Evolutionary conservation across 2,113 vertebrate genomes (phyloP), one percentile per base, ranked within the genome.

Genomic region (Lipophrys pholis): DNA sequence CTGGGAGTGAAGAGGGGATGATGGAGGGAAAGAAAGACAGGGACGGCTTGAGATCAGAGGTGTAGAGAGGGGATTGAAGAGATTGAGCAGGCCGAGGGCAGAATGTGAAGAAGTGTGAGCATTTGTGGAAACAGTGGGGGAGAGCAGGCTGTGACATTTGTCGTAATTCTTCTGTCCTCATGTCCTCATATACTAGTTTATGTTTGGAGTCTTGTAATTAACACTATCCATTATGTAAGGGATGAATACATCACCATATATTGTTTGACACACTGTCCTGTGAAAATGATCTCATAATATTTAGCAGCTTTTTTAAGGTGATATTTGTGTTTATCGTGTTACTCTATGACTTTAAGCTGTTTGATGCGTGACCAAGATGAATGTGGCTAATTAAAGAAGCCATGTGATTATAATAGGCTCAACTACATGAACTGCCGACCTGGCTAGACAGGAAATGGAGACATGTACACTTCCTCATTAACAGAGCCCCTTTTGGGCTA

Each of bases 361-460:
- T 83, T 75, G 82, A 87, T 63, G 70, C 55, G 12, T 73, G 76
- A 86, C 83, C 69, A 81, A 82, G 82, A 92, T 92, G 82, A 91
- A 91, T 89, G 76, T 79, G 73, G 68, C 87, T 94, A 85, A 93
- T 93, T 92, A 93, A 90, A 86, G 21, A 84, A 73, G 83, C 76
- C 70, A 84, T 16, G 63, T 85, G 82, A 86, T 92, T 87, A 90
- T 90, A 91, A 90, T 72, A 83, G 61, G 83, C 68, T 85, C 78
- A 83, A 90, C 90, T 82, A 86, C 81, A 87, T 88, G 90, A 92
- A 93, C 86, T 88, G 92, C 93, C 84, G 85, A 93, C 89, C 89
- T 89, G 92, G 90, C 93, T 90, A 91, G 89, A 90, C 91, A 91
- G 90, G 90, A 92, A 91, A 88, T 91, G 89, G 87, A 93, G 87